phyloP scores from a whole-genome alignment of 2,888 invertebrate genomes.

The Pristionchus exspectatus region DNA sequence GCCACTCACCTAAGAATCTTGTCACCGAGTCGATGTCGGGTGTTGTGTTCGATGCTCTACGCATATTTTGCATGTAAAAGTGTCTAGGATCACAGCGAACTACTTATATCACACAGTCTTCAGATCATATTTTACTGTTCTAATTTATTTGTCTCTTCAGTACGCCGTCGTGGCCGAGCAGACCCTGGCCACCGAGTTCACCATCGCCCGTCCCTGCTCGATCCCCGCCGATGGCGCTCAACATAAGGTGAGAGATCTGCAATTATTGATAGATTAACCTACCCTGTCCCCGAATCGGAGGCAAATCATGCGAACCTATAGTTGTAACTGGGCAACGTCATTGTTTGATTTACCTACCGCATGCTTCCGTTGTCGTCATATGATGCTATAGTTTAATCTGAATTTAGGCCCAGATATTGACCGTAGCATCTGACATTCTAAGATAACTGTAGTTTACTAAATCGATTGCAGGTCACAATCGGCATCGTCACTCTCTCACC shows the following conservation, averaged over 20 bases:
- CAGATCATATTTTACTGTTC: too few species aligned
- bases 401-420: too few species aligned
- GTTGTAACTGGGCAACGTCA: too few species aligned
- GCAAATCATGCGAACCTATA: too few species aligned
- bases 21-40: too few species aligned
- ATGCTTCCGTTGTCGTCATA: too few species aligned
- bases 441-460: conserved; percentile 61
- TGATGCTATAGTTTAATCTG: too few species aligned
- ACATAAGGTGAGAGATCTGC: conserved; percentile 74
- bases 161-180: conserved; percentile 67
- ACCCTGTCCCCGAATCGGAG: too few species aligned
- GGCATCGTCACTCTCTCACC: conserved; percentile 79
- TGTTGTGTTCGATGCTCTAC: too few species aligned
- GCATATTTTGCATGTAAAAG: not conserved
- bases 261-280: not conserved
- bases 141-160: conserved; percentile 17
- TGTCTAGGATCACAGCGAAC: not conserved
- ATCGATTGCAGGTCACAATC: conserved; percentile 72
- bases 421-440: too few species aligned
- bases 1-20: too few species aligned
- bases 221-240: conserved; percentile 78
- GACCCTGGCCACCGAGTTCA: conserved; percentile 77
- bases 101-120: not conserved
- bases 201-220: conserved; percentile 76
- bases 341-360: not conserved